Evolutionary conservation across 92 coral and sea anemone species (phyloP), one percentile per base, ranked within the genome.

Genomic region (Paramuricea clavata): DNA sequence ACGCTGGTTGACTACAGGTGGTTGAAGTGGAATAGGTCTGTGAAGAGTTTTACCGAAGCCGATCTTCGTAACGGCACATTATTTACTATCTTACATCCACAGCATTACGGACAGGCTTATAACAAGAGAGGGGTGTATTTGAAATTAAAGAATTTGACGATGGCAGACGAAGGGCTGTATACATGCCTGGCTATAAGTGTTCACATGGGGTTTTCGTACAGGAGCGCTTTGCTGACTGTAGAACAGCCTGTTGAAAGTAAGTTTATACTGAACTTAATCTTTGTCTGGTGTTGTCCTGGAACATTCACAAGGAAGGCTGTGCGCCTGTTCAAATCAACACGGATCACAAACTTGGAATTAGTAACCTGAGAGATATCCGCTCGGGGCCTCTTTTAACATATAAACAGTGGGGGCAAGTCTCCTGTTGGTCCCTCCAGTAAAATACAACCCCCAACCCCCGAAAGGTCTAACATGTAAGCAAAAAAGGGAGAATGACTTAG

Each of bases 91-190:
- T 6, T 79, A 25, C 64, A 41, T 60, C 84, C 84, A 10, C 8
- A 21, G 11, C 30, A 32, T 79, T 21, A 79, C 57, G 73, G 33
- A n/a, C 49, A 35, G 15, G 57, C n/a, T n/a, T 0, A 12, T 11
- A 16, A 28, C 31, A 61, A 57, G n/a, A 79, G 44, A 33, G 84
- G 52, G 25, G 43, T 79, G 2, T 59, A 16, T 26, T n/a, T 79
- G 54, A 79, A 19, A 30, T 28, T 79, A 27, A 57, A 59, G 12
- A 35, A 61, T 30, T 12, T 79, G 52, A 79, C 84, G 5, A 36
- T 36, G 57, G 54, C 32, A 59, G 84, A 79, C 23, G 32, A 79
- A 61, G 84, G 73, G 23, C 47, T 79, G 39, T 79, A 79, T 47
- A 79, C 84, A 39, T 79, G 84, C 26, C 60, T 32, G 19, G 84